phyloP scores from a whole-genome alignment of 2,113 vertebrate species.

The Cheilinus undulatus region DNA sequence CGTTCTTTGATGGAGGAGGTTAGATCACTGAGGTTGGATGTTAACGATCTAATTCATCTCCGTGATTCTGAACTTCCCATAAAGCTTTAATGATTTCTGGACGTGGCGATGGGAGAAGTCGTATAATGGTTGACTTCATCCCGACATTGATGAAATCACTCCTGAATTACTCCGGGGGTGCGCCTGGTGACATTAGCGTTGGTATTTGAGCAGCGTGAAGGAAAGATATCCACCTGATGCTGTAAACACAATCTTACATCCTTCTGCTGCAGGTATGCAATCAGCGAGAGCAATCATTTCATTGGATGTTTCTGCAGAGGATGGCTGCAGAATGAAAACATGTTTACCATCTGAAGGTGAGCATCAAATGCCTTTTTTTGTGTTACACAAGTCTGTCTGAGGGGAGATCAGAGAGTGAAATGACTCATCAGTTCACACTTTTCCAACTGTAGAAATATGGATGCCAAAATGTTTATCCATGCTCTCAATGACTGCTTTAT shows the following conservation, averaged over 20 bases:
- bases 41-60: constrained; percentile 50
- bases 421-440: background rate
- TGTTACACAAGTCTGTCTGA: constrained; percentile 3
- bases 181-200: constrained; percentile 22
- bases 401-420: constrained; percentile 17
- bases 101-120: constrained; percentile 25
- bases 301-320: constrained; percentile 13
- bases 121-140: constrained; percentile 37
- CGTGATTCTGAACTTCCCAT: constrained; percentile 39
- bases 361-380: background rate
- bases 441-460: background rate
- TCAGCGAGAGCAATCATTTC: constrained; percentile 46
- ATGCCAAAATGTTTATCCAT: background rate
- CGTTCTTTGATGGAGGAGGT: background rate
- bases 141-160: constrained; percentile 23
- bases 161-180: constrained; percentile 12
- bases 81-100: constrained; percentile 55
- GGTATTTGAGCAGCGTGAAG: background rate
- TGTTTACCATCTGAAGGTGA: constrained; percentile 18
- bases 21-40: constrained; percentile 23
- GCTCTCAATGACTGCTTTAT: too few species aligned
- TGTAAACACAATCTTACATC: constrained; percentile 51
- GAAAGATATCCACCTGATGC: constrained; percentile 24
- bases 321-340: background rate
- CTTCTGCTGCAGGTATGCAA: constrained; percentile 8